A percentile compares a stretch with the other conserved stretches of the same genome.
These are phyloP conservation scores for Ascaphus truei DNA, from an alignment of 2,113 vertebrate species.

Conservation along the genomic window DNA sequence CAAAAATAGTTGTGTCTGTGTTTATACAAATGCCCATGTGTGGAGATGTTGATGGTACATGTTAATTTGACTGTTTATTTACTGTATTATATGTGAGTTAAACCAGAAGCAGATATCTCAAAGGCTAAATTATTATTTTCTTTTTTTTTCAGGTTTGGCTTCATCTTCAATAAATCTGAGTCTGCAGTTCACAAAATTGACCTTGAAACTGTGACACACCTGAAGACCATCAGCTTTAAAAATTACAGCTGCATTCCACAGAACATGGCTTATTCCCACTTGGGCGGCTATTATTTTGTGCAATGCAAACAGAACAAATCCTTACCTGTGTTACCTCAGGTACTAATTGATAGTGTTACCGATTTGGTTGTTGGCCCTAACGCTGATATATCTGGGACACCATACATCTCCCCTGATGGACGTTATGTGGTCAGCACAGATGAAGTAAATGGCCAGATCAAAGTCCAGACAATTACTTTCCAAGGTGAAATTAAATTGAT, in stretches of 20 bases:
- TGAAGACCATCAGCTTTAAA: constrained; percentile 82
- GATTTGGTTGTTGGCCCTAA: constrained; percentile 79
- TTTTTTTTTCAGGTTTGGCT: constrained; percentile 78
- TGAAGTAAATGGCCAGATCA: constrained; percentile 52
- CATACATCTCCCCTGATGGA: constrained; percentile 77
- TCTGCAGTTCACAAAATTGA: constrained; percentile 83
- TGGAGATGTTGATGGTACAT: too few relatives aligned
- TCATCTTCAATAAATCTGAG: constrained; percentile 79
- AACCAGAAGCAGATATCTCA: too few relatives aligned
- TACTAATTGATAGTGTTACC: constrained; percentile 85
- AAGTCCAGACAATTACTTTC: constrained; percentile 75
- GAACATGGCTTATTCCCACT: constrained; percentile 87
- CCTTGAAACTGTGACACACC: constrained; percentile 80
- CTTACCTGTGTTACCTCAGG: constrained; percentile 46
- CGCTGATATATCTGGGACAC: constrained; percentile 57
- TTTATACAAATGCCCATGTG: too few relatives aligned
- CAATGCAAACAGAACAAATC: constrained; percentile 61
- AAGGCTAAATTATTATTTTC: too few relatives aligned
- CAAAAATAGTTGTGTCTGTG: too few relatives aligned
- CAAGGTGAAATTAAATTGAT: constrained; percentile 70
- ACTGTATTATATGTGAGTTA: too few relatives aligned
- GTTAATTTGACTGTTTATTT: too few relatives aligned
- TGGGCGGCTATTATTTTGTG: constrained; percentile 85
- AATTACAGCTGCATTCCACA: constrained; percentile 71
- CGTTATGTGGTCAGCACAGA: constrained; percentile 76